phyloP scores from a whole-genome alignment of 2,888 invertebrate genomes.

The Callosobruchus maculatus region DNA sequence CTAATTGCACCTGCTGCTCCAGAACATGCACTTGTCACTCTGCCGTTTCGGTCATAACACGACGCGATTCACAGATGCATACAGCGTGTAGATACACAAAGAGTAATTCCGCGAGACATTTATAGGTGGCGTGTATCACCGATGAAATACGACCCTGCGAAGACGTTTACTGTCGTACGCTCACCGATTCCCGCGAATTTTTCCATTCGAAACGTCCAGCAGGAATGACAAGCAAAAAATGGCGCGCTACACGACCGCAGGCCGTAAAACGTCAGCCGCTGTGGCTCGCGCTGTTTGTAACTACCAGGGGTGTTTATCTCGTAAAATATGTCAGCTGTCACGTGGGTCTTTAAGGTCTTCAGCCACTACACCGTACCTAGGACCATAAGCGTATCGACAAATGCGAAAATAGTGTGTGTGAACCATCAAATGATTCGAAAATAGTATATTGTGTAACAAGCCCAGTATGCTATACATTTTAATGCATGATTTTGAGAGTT shows the following conservation, averaged over 20 bases:
- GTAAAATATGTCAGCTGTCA: neutral
- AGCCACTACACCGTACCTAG: no score
- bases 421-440: no score
- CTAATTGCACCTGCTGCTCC: no score
- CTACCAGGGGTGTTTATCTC: neutral
- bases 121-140: neutral
- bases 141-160: neutral
- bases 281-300: no score
- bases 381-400: no score
- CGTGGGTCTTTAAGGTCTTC: neutral
- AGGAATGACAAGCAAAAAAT: neutral
- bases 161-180: neutral
- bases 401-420: no score
- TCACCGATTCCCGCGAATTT: neutral
- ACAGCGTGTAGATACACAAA: neutral
- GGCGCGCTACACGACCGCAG: neutral
- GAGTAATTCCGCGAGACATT: neutral
- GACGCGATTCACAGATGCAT: no score
- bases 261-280: neutral
- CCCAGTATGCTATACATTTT: no score
- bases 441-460: no score
- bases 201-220: neutral
- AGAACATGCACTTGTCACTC: no score
- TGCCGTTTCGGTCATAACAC: no score
- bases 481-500: no score